Evolutionary conservation across 2,888 invertebrate species (phyloP).

Genomic region (Melanotus villosus): DNA sequence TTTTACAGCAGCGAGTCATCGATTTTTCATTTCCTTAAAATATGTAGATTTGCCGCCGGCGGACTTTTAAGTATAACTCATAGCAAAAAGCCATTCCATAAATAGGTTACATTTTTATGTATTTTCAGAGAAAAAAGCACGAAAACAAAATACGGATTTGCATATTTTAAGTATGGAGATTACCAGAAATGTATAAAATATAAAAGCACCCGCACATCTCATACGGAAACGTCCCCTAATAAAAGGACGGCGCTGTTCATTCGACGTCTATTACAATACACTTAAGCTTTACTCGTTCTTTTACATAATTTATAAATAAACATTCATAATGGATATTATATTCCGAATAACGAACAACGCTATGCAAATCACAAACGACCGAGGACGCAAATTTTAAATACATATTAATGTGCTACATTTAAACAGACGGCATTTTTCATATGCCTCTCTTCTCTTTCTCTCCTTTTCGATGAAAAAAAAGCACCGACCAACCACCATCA

Average conservation of each 20-base stretch:
- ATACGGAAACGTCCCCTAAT: constrained; percentile 52
- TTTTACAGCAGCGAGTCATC: constrained; percentile 44
- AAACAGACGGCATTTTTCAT: constrained; percentile 27
- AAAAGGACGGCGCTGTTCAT: constrained; percentile 56
- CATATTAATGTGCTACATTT: constrained; percentile 39
- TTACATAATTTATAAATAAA: constrained; percentile 70
- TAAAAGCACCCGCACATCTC: constrained; percentile 56
- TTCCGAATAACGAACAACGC: constrained; percentile 62
- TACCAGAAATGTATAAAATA: constrained; percentile 58
- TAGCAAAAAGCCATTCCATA: constrained; percentile 51
- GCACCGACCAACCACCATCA: too few relatives aligned
- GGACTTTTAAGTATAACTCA: constrained; percentile 51
- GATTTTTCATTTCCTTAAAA: constrained; percentile 53
- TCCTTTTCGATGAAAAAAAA: too few relatives aligned
- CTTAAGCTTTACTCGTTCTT: constrained; percentile 65
- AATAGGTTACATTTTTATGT: constrained; percentile 50
- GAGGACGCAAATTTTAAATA: constrained; percentile 52
- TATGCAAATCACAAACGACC: constrained; percentile 64
- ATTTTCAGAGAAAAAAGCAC: constrained; percentile 48
- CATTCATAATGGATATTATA: constrained; percentile 68
- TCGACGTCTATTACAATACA: constrained; percentile 63
- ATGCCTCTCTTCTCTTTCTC: background rate
- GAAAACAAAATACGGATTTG: constrained; percentile 59
- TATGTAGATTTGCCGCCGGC: constrained; percentile 51
- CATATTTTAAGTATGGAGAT: constrained; percentile 60